These are phyloP conservation scores for Notarius quadriscutis DNA, from an alignment of 2,113 vertebrate genomes.

Conservation along the genomic window DNA sequence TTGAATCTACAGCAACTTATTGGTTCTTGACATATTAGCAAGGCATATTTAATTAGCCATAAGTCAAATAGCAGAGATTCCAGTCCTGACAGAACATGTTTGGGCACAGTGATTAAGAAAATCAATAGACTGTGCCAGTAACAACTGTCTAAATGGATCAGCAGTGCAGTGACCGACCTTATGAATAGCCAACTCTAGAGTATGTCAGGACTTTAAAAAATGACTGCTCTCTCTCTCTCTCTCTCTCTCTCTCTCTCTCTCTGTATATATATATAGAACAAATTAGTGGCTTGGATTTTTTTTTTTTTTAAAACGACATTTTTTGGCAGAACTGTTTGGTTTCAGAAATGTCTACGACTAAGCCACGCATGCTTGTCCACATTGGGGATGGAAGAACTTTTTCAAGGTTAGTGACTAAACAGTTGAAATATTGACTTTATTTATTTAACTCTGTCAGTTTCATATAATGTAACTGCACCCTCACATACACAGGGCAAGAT, in stretches of 20 bases:
- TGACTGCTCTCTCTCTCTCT: background rate
- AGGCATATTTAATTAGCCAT: background rate
- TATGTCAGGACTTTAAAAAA: background rate
- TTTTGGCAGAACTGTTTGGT: conserved; percentile 46
- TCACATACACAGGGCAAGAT: conserved; percentile 65
- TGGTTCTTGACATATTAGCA: conserved; percentile 13
- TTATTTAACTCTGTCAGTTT: background rate
- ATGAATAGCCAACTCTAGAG: background rate
- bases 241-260: background rate
- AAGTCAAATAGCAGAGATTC: conserved; percentile 62
- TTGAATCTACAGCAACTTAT: background rate
- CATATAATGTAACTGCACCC: background rate
- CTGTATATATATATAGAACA: conserved; percentile 7
- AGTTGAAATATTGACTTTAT: background rate
- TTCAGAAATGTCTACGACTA: conserved; percentile 64
- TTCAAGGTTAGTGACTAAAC: conserved; percentile 65
- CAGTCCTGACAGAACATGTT: conserved; percentile 55
- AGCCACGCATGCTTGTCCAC: conserved; percentile 57
- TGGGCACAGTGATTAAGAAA: conserved; percentile 46
- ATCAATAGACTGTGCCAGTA: conserved; percentile 11
- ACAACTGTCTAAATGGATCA: conserved; percentile 11
- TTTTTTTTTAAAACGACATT: background rate
- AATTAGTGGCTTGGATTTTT: background rate
- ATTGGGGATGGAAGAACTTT: conserved; percentile 64
- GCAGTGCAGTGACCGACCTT: background rate